Conservation (phyloP, 1,140 invertebrate species). For the Heliconius melpomene region DNA sequence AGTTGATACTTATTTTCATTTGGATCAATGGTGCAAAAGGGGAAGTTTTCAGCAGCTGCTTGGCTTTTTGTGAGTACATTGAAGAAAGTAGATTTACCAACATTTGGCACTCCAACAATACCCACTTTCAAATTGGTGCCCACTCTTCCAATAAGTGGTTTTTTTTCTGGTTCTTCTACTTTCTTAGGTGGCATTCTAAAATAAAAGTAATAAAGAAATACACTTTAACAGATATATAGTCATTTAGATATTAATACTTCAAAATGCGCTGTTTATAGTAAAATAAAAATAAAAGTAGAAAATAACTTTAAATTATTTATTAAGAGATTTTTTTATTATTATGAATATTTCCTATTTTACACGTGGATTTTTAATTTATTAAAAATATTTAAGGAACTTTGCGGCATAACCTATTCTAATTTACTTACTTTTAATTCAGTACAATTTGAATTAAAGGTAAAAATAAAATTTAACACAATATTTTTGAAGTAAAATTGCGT, state of each 20-base stretch:
- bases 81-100: constrained; percentile 99
- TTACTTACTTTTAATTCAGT: neutral
- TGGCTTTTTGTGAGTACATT: constrained; percentile 98
- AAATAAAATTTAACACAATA: neutral
- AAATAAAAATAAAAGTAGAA: no score
- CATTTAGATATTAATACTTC: no score
- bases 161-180: constrained; percentile 92
- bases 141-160: constrained; percentile 97
- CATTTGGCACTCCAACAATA: constrained; percentile 96
- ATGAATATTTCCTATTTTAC: neutral
- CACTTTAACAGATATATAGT: no score
- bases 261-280: neutral
- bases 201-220: constrained; percentile 20
- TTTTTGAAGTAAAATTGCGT: neutral
- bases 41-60: constrained; percentile 98
- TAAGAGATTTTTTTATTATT: no score
- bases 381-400: neutral
- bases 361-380: neutral
- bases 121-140: constrained; percentile 98
- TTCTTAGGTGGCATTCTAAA: constrained; percentile 96
- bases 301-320: no score
- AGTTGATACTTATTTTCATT: constrained; percentile 99
- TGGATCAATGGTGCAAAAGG: constrained; percentile 99
- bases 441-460: neutral
- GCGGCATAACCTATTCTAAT: neutral